A percentile compares a stretch with the other conserved stretches of the same genome.
phyloP scores from a whole-genome alignment of 2,797 vertebrate species.

The Artibeus jamaicensis region DNA sequence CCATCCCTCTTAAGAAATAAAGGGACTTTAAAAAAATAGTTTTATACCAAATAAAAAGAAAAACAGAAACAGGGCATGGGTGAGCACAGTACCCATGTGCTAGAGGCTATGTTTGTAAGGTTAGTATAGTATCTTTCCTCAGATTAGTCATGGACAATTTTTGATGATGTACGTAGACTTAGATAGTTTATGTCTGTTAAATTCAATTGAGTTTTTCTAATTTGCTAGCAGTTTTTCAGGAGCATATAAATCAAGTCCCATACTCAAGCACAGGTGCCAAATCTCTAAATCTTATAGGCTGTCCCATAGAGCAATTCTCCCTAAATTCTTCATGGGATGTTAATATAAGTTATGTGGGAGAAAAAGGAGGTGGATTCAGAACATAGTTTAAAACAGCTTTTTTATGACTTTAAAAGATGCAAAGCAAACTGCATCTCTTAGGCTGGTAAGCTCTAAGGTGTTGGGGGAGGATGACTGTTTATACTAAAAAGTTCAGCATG shows the following conservation, averaged over 20 bases:
- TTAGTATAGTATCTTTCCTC: not conserved
- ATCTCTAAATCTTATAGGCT: conserved; percentile 7
- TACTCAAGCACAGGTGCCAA: not conserved
- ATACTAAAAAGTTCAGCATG: not conserved
- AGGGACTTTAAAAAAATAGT: not conserved
- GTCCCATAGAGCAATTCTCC: not conserved
- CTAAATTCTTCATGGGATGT: not conserved
- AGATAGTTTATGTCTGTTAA: not conserved
- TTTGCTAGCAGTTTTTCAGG: not conserved
- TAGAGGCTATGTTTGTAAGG: not conserved
- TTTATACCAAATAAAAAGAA: not conserved
- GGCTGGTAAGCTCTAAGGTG: not conserved
- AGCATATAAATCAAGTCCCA: not conserved
- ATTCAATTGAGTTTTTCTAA: not conserved
- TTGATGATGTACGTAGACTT: not conserved
- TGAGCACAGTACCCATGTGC: not conserved
- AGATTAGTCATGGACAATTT: not conserved
- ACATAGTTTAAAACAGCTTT: conserved; percentile 4
- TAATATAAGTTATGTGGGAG: not conserved
- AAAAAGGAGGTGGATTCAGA: not conserved
- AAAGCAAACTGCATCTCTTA: not conserved
- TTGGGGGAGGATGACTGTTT: not conserved
- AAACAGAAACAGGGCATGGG: not conserved
- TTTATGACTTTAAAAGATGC: not conserved
- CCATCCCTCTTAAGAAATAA: not conserved